These are phyloP conservation scores for Hestina assimilis DNA, from an alignment of 1,140 invertebrate genomes.

Conservation along the genomic window DNA sequence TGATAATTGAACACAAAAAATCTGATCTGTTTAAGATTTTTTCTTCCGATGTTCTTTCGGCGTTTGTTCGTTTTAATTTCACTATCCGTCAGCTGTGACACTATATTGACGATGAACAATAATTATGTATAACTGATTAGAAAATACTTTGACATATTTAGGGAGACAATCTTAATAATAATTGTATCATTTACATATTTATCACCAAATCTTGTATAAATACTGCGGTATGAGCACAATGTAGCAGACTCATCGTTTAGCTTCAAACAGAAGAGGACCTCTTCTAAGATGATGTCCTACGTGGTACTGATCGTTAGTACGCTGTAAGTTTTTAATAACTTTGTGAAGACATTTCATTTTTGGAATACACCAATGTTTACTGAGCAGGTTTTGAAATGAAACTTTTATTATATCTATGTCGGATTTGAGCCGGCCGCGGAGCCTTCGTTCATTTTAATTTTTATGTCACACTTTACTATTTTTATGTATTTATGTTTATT, in stretches of 20 bases:
- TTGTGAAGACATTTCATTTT: background rate
- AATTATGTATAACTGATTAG: background rate
- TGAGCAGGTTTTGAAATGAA: background rate
- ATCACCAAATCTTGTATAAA: background rate
- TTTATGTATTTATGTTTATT: too few species aligned
- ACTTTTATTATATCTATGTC: too few species aligned
- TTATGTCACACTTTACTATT: too few species aligned
- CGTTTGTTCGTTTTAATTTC: background rate
- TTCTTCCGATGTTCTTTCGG: too few species aligned
- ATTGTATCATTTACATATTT: conserved; percentile 1
- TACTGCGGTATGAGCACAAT: background rate
- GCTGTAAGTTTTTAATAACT: background rate
- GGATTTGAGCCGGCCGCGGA: too few species aligned
- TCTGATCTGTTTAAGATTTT: too few species aligned
- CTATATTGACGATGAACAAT: background rate
- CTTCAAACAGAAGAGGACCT: background rate
- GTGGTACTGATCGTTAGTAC: background rate
- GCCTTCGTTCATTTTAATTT: too few species aligned
- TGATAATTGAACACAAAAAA: too few species aligned
- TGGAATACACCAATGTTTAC: too few species aligned
- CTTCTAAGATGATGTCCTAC: background rate
- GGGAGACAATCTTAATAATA: conserved; percentile 4
- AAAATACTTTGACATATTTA: background rate
- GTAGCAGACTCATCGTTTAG: background rate
- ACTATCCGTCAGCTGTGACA: background rate